Percentiles rank a stretch among this genome's conserved stretches.
phyloP scores from a whole-genome alignment of 37 sponge, comb jelly and placozoan genomes.

The Ephydatia muelleri region DNA sequence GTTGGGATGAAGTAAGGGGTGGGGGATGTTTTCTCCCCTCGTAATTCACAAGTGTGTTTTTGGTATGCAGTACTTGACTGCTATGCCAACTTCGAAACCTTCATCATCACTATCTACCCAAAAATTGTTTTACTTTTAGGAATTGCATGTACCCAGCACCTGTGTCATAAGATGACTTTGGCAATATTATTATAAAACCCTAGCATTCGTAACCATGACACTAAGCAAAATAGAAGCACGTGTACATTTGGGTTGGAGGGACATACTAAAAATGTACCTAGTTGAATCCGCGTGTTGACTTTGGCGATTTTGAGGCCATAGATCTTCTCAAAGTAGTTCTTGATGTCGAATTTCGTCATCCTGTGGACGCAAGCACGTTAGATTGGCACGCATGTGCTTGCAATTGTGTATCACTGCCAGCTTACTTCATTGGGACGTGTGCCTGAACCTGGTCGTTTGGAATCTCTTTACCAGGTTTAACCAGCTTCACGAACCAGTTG shows the following conservation, averaged over 20 bases:
- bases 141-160: no score
- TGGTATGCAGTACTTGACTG: no score
- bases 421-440: constrained; percentile 84
- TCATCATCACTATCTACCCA: no score
- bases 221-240: no score
- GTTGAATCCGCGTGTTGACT: constrained; percentile 89
- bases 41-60: no score
- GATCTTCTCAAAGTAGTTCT: constrained; percentile 86
- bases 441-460: constrained; percentile 71
- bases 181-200: no score
- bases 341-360: constrained; percentile 91
- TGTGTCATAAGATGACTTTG: no score
- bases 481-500: constrained; percentile 80
- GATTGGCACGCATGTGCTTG: background rate
- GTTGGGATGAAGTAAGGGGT: no score
- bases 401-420: background rate
- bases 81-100: no score
- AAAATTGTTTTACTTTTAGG: no score
- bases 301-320: constrained; percentile 72
- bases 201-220: no score
- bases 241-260: background rate
- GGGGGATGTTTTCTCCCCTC: no score
- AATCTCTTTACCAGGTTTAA: constrained; percentile 69
- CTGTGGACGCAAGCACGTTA: constrained; percentile 20
- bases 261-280: constrained; percentile 44